Evolutionary conservation across 1,140 invertebrate species (phyloP), one percentile per base, ranked within the genome.

Genomic region (Sogatella furcifera): DNA sequence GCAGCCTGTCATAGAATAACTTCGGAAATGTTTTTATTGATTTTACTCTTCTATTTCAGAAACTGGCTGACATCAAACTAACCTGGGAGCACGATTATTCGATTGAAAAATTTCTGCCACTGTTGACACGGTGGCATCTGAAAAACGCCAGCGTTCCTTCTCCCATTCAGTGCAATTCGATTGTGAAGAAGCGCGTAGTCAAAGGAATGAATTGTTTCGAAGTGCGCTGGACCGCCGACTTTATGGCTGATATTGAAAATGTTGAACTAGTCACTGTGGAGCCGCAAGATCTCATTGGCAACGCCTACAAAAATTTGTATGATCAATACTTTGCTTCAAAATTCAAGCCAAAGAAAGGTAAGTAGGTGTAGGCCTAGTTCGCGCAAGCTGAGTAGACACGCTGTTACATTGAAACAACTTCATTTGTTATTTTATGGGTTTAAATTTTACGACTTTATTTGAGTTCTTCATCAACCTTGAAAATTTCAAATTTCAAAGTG

Each of bases 31-130:
- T 4, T 28, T 6, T 28, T 28, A 28, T 28, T 6, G 10, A 64
- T 56, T 44, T 63, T 59, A 24, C 17, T 64, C 24, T 4, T 28
- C 24, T 62, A 63, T 76, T 77, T 57, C 66, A 86, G 81, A 80
- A 79, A 70, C 80, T 89, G 66, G 81, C 88, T 70, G 75, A 73
- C 0, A 75, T 74, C 57, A 78, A 84, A 66, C 69, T 90, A 43
- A 75, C 77, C 59, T 93, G 89, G 89, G 79, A 83, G n/a, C 79
- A 84, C 68, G 77, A 82, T 21, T 90, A 91, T 69, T 78, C 84
- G 43, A 82, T 89, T 60, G 80, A 84, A 64, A 92, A 92, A 72
- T 83, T 89, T 62, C 76, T 92, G 57, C 86, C 88, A 0, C 69
- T 93, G 13, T 68, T 87, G 5, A 89, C 85, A 1, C 78, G 87